Evolutionary conservation across 53 echinoderm and acorn worm genomes (phyloP), one percentile per base, ranked within the genome.

Genomic region (Stichopus horrens): DNA sequence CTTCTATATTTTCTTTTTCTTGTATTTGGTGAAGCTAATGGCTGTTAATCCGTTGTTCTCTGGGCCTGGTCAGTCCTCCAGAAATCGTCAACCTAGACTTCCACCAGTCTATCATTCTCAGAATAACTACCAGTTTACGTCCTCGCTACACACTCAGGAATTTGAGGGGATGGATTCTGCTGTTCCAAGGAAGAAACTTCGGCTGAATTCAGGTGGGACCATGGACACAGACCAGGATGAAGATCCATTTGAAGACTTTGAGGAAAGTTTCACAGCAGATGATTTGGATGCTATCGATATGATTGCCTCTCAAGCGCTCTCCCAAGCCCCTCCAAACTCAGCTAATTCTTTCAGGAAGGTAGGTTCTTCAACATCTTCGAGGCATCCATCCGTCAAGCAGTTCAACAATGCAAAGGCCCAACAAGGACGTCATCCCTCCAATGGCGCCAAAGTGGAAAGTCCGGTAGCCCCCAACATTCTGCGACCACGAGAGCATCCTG

Each of bases 41-140:
- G 91, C 96, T 52, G 83, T 95, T 63, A 96, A 96, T 84, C 96
- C 96, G 79, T 90, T 96, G 19, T 96, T 96, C 88, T 88, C 93
- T 73, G 96, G 96, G 60, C 92, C 92, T 51, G 74, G 87, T 57
- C 89, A 90, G 16, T 88, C 60, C 9, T 53, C 73, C 55, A 91
- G 90, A 16, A 88, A 90, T 76, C 74, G 11, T 21, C 57, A 55
- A 20, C 75, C 22, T 23, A 81, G 21, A 19, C 56, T 75, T 57
- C 52, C 87, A 14, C 16, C 52, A 52, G 78, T 13, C 37, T 8
- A 67, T 73, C 76, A 56, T 23, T 18, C 78, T 77, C 56, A 57
- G 73, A 60, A 74, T 73, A 59, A 52, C 54, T 21, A 76, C 52
- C 7, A 23, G 20, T 74, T 21, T 23, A 74, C 21, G 0, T 8